Evolutionary conservation across 2,113 vertebrate species (phyloP).

Genomic region (Polypterus senegalus): DNA sequence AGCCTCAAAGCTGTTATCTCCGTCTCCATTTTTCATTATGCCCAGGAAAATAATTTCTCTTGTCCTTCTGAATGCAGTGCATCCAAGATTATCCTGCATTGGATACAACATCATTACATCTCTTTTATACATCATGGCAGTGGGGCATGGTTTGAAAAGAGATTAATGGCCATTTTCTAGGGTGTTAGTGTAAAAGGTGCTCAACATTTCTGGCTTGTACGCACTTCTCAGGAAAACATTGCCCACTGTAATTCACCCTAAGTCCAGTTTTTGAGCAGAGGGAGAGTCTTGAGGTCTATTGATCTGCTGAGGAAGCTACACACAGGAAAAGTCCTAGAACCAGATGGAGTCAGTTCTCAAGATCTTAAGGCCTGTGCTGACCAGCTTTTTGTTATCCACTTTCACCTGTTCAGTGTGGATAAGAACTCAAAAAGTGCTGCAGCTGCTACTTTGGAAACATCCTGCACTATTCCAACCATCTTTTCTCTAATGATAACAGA

Average conservation of each 20-base stretch:
- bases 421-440: no score
- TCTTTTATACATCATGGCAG: background rate
- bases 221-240: background rate
- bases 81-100: background rate
- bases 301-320: no score
- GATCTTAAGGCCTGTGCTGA: no score
- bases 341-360: no score
- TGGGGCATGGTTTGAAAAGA: background rate
- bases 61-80: background rate
- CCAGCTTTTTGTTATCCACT: no score
- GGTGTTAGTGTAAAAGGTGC: background rate
- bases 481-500: no score
- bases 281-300: no score
- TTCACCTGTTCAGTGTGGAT: no score
- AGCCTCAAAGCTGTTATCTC: background rate
- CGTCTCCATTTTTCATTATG: background rate
- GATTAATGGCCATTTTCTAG: background rate
- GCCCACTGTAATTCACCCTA: background rate
- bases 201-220: background rate
- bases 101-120: background rate
- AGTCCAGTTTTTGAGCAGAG: no score
- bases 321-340: no score
- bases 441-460: no score
- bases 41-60: background rate
- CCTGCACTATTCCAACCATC: no score